These are phyloP conservation scores for Trimorus sp. DNA, from an alignment of 2,888 invertebrate species.

Conservation along the genomic window DNA sequence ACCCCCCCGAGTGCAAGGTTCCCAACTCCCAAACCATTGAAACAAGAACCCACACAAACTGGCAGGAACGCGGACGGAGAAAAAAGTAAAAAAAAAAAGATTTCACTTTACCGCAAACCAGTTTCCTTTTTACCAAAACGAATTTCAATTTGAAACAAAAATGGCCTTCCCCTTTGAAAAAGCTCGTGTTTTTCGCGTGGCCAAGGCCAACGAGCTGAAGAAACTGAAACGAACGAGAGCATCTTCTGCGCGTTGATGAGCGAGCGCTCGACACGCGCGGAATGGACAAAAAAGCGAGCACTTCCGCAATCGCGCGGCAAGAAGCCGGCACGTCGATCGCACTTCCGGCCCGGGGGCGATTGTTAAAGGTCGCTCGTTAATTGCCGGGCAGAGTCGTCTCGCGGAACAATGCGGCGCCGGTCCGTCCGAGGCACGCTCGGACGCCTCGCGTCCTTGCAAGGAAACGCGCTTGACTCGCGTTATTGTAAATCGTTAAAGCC, in stretches of 20 bases:
- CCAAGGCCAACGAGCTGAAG: too few relatives aligned
- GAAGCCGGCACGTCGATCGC: not conserved
- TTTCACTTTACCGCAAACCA: not conserved
- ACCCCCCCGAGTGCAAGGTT: too few relatives aligned
- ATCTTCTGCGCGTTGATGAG: constrained; percentile 4
- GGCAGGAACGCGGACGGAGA: too few relatives aligned
- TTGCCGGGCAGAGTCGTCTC: constrained; percentile 65
- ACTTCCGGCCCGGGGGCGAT: constrained; percentile 66
- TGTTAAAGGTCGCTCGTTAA: constrained; percentile 74
- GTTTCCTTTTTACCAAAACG: too few relatives aligned
- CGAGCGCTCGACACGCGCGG: constrained; percentile 22
- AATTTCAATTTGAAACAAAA: too few relatives aligned
- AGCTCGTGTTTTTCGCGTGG: too few relatives aligned
- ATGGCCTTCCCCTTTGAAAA: too few relatives aligned
- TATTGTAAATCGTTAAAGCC: constrained; percentile 78
- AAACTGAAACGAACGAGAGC: too few relatives aligned
- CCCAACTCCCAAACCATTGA: too few relatives aligned
- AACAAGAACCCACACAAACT: too few relatives aligned
- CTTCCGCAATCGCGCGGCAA: constrained; percentile 44
- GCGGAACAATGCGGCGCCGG: constrained; percentile 55
- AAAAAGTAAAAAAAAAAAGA: too few relatives aligned
- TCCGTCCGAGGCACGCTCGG: constrained; percentile 58
- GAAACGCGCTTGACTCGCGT: constrained; percentile 74
- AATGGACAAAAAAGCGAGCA: constrained; percentile 28
- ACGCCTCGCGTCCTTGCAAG: constrained; percentile 75